Base-by-base conservation (phyloP, 1,140 invertebrate species). In the Bombus soroeensis region DNA sequence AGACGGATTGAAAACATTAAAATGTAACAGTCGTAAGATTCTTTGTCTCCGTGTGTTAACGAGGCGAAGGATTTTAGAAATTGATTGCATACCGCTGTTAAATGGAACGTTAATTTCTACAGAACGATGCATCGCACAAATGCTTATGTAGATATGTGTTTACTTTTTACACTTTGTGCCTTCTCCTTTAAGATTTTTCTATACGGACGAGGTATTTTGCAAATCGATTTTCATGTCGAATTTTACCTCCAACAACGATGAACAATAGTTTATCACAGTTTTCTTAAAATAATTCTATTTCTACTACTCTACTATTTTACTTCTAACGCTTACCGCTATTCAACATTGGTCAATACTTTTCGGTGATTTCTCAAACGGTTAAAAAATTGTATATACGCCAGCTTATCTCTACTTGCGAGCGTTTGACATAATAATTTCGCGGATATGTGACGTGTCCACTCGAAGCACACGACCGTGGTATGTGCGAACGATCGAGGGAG, bases 381-480 rank as follows among this genome's bases (percentile, higher is more conserved):
- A 9, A 64, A 32, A 64, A 32, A 32, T n/a, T 8, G 18, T 34
- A 34, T 25, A 28, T 25, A 22, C 22, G 10, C 1, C 22, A 25
- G 68, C 22, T 10, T 72, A 59, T 32, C 53, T 62, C 74, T 22
- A n/a, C n/a, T 79, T 43, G 43, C 73, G 72, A 80, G 75, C 41
- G 41, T 64, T 77, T 77, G 47, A 88, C 70, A 74, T 83, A 87
- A 88, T 87, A 80, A 83, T 37, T 34, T 68, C 53, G 39, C 74
- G 59, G 71, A 83, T 66, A n/a, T 78, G 74, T 77, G 73, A 74
- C 74, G 79, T 28, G 83, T 71, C 62, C 78, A 74, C 62, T 64
- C 37, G 37, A 43, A 87, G 78, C 85, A 88, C 85, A 85, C 82
- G 85, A 73, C 53, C 59, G 47, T n/a, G 86, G 32, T 62, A 32